phyloP scores from a whole-genome alignment of 2,797 vertebrate genomes.

The Limosa lapponica region DNA sequence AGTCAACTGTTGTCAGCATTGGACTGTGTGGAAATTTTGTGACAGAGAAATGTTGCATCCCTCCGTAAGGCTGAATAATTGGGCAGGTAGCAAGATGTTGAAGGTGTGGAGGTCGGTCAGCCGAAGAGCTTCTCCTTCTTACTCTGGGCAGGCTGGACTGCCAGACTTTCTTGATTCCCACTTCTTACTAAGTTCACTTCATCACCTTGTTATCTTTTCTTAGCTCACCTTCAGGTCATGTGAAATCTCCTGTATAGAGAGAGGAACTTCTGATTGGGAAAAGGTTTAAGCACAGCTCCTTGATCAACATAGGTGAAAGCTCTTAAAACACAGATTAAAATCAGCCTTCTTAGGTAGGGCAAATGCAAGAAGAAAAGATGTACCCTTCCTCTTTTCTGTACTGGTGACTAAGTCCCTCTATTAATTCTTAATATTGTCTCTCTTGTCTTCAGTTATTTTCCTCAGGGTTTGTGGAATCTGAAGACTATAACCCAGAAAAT shows the following conservation, averaged over 20 bases:
- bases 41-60: not conserved
- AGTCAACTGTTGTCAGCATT: not conserved
- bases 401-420: not conserved
- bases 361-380: not conserved
- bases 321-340: not conserved
- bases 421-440: not conserved
- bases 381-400: not conserved
- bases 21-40: not conserved
- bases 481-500: slow-evolving; percentile 46
- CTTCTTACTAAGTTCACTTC: not conserved
- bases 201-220: not conserved
- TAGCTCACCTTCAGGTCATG: not conserved
- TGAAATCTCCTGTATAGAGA: not conserved
- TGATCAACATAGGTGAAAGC: not conserved
- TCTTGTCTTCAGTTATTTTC: slow-evolving; percentile 75
- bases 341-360: not conserved
- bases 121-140: not conserved
- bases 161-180: not conserved
- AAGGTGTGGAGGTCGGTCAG: not conserved
- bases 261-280: not conserved
- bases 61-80: not conserved
- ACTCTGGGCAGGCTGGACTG: not conserved
- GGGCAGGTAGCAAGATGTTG: not conserved
- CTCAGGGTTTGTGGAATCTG: slow-evolving; percentile 78
- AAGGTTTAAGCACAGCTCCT: not conserved